Percentiles rank a stretch among this genome's conserved stretches.
phyloP scores from a whole-genome alignment of 2,797 vertebrate genomes.

The Alauda arvensis region DNA sequence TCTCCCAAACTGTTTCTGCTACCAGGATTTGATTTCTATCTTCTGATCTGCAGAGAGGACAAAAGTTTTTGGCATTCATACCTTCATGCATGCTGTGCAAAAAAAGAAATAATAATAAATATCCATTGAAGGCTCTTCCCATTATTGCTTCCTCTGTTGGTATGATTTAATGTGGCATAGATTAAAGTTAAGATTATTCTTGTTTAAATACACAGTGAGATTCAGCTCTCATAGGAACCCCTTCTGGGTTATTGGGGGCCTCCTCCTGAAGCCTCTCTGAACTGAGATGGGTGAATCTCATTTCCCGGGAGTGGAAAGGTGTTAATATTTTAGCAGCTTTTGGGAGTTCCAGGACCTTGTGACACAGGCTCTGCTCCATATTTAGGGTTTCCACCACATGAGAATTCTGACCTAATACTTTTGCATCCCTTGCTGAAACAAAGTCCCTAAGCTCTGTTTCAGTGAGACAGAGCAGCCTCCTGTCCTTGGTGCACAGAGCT shows the following conservation, averaged over 20 bases:
- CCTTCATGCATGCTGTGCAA: neutral
- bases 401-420: neutral
- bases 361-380: fast-evolving
- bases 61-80: neutral
- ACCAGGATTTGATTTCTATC: neutral
- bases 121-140: neutral
- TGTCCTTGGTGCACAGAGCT: neutral
- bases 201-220: neutral
- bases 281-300: neutral
- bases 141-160: neutral
- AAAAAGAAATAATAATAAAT: neutral
- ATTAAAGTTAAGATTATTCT: neutral
- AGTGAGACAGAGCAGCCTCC: neutral
- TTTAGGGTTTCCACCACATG: neutral
- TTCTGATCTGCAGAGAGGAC: neutral
- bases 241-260: neutral
- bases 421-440: neutral
- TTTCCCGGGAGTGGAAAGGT: neutral
- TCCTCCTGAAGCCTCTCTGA: neutral
- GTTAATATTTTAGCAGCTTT: neutral
- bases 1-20: neutral
- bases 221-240: fast-evolving
- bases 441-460: neutral
- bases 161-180: neutral
- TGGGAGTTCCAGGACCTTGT: neutral